phyloP scores from a whole-genome alignment of 35 echinoderm and acorn worm genomes.

The Eucidaris tribuloides region DNA sequence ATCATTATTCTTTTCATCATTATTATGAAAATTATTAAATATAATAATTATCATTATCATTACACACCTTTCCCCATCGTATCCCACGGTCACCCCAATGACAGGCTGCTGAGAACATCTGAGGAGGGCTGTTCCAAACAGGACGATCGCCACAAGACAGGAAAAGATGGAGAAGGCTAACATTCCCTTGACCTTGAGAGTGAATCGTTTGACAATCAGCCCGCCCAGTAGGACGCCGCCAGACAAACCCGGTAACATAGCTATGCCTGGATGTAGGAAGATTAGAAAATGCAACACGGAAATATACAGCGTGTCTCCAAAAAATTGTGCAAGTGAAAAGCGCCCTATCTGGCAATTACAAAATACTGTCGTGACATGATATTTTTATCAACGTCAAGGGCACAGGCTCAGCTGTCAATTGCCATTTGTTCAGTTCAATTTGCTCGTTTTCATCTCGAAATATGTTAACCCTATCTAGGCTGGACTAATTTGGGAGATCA shows the following conservation, averaged over 20 bases:
- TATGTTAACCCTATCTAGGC: too few relatives aligned
- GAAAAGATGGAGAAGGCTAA: conserved; percentile 21
- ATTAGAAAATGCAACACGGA: too few relatives aligned
- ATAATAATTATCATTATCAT: background rate
- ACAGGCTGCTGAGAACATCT: conserved; percentile 41
- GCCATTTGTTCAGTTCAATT: too few relatives aligned
- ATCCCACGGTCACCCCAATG: conserved; percentile 45
- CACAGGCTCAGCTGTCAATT: too few relatives aligned
- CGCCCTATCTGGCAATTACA: too few relatives aligned
- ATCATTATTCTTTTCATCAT: too few relatives aligned
- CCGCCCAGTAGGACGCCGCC: conserved; percentile 61
- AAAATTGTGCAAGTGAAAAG: too few relatives aligned
- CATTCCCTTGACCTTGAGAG: conserved; percentile 67
- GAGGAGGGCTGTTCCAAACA: background rate
- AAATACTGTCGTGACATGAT: too few relatives aligned
- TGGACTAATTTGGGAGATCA: too few relatives aligned
- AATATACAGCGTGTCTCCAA: too few relatives aligned
- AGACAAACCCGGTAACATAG: conserved; percentile 28
- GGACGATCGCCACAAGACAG: background rate
- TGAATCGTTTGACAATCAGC: conserved; percentile 50
- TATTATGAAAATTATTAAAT: background rate
- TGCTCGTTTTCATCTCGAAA: too few relatives aligned
- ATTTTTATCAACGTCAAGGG: too few relatives aligned
- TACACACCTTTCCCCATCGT: conserved; percentile 56
- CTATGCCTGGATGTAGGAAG: background rate